Base-by-base conservation (phyloP, 2,888 invertebrate species). In the Catocala nupta region DNA sequence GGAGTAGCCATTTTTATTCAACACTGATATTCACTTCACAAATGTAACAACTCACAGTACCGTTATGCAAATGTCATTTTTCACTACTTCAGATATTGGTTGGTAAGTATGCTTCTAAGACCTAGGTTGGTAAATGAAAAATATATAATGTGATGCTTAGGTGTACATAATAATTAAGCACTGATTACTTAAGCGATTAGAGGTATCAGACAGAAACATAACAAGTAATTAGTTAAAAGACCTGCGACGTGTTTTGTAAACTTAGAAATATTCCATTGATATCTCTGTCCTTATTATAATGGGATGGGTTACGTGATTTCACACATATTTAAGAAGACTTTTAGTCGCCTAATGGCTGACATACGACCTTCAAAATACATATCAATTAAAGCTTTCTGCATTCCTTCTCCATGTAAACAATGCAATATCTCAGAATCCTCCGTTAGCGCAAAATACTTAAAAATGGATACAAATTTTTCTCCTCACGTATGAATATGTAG, bases 1-100 rank as follows among this genome's bases (percentile, higher is more conserved):
- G 81, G 88, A 1, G 91, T 84, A 57, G 90, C 86, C 92, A 91
- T 92, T 43, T 25, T 70, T 7, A 11, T 33, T 52, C 42, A 47
- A n/a, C 48, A 59, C 57, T 53, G 8, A 10, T 54, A 25, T 50
- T 25, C 53, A 51, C 44, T 52, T 60, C 16, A 34, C 54, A 58
- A 50, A 42, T 7, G 34, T 5, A 42, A 7, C 50, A 25, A 44
- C 36, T 56, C 16, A 7, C 36, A 36, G 9, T 52, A 36, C 47
- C 51, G 7, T 52, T 6, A 53, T 34, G 36, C 34, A 34, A 57
- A 13, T 52, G 57, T 47, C 61, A 62, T 62, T 57, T 62, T 62
- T 25, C 42, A 42, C 47, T 47, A 10, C 8, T 39, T 39, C 25
- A 25, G 25, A 25, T 3, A 25, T 39, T 39, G 9, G 6, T 39